Conservation (phyloP, 2,113 vertebrate species). For the Meriones unguiculatus region DNA sequence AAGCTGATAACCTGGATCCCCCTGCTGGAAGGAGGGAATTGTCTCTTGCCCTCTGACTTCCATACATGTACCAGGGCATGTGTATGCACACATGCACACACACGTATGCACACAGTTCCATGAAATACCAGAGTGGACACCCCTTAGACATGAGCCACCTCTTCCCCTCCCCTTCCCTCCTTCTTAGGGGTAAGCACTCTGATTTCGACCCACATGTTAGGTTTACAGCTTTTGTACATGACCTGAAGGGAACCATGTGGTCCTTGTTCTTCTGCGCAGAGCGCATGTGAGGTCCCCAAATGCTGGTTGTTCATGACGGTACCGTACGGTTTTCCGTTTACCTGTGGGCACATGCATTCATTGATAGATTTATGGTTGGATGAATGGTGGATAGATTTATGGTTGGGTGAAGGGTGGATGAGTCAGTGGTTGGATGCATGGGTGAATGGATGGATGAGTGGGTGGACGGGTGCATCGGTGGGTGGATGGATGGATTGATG, state of each 20-base stretch:
- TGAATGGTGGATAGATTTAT: not conserved
- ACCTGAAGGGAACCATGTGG: fast-evolving
- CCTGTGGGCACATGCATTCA: fast-evolving
- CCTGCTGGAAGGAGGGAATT: not conserved
- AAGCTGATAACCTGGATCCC: not conserved
- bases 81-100: not conserved
- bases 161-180: not conserved
- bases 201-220: fast-evolving
- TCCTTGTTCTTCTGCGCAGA: not conserved
- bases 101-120: not conserved
- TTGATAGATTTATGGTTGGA: not conserved
- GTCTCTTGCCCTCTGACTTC: not conserved
- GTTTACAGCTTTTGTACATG: not conserved
- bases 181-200: not conserved
- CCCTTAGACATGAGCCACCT: fast-evolving
- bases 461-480: not conserved
- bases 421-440: not conserved
- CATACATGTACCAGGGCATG: no score
- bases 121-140: not conserved
- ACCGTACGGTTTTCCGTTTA: fast-evolving
- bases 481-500: not conserved
- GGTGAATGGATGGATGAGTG: no score
- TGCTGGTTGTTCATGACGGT: no score
- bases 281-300: fast-evolving
- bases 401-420: not conserved